Evolutionary conservation across 1,140 invertebrate species (phyloP), one percentile per base, ranked within the genome.

Genomic region (Drosophila quadrilineata): DNA sequence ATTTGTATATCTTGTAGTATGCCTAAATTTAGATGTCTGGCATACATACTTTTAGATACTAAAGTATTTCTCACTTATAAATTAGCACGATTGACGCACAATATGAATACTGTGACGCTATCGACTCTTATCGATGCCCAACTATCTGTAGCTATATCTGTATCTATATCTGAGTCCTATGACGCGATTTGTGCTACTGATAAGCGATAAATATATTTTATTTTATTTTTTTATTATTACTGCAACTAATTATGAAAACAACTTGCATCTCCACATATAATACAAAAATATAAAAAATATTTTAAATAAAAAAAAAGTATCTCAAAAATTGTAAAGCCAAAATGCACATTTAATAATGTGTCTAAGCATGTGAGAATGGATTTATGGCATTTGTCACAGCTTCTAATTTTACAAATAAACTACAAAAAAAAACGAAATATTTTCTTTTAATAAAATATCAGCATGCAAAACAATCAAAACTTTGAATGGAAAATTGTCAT

Each of bases 21-120:
- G 62, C 54, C 58, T 76, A 56, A 33, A 58, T 58, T 58, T 65
- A 65, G 62, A 36, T 6, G 21, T 10, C 22, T 62, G 49, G 28
- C 58, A 62, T 17, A 45, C 48, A 64, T 49, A n/a, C n/a, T n/a
- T n/a, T n/a, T n/a, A 64, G 10, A 45, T 28, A 65, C 54, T 31
- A 21, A 40, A 17, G 43, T 57, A 48, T 64, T 17, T 24, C 21
- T 24, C 22, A 19, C 26, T 53, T 33, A 54, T 69, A 52, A 57
- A 76, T 72, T 76, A 82, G 75, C 58, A 50, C 75, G 69, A 82
- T 82, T 82, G 76, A 82, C 76, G 64, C 64, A 67, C 57, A 67
- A 62, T 53, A 22, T 58, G 45, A 43, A 12, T 43, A 46, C 40
- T 46, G 64, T 67, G 64, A 67, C 64, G 64, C 57, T 52, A 53